Conservation (phyloP, 2,113 vertebrate species). For the Nipponia nippon region DNA sequence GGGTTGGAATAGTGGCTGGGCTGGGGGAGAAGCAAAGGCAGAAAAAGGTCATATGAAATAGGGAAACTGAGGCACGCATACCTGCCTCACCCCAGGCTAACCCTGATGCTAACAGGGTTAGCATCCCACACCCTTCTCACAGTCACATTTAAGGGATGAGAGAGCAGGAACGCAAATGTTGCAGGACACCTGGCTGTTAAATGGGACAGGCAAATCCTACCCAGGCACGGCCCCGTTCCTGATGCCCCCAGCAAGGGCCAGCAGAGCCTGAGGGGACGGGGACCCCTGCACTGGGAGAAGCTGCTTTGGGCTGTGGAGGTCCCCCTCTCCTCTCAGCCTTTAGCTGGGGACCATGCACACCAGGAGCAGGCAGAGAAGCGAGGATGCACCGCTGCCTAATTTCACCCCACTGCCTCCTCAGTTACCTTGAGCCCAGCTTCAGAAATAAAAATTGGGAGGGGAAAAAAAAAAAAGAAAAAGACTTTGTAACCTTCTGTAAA, state of each 20-base stretch:
- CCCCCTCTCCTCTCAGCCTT: not conserved
- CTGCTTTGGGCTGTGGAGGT: not conserved
- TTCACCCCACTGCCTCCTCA: not conserved
- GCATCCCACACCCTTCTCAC: not conserved
- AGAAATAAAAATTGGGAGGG: not conserved
- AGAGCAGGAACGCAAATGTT: not conserved
- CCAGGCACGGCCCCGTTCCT: not conserved
- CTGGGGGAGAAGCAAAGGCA: not conserved
- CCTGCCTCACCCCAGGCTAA: not conserved
- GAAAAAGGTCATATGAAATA: not conserved
- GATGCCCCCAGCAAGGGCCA: not conserved
- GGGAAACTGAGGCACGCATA: not conserved
- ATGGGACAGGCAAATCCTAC: fast-evolving
- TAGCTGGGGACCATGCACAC: fast-evolving
- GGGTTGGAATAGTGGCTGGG: not conserved
- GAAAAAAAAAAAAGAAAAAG: too few relatives aligned
- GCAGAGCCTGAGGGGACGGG: not conserved
- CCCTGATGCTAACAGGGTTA: not conserved
- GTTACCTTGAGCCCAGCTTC: not conserved
- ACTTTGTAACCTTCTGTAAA: not conserved
- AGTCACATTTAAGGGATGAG: not conserved
- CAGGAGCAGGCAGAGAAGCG: fast-evolving
- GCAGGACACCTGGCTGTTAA: not conserved
- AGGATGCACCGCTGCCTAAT: too few relatives aligned
- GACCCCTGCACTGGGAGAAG: not conserved